These are phyloP conservation scores for Fragum whitleyi DNA, from an alignment of 2,888 invertebrate species.

Conservation along the genomic window DNA sequence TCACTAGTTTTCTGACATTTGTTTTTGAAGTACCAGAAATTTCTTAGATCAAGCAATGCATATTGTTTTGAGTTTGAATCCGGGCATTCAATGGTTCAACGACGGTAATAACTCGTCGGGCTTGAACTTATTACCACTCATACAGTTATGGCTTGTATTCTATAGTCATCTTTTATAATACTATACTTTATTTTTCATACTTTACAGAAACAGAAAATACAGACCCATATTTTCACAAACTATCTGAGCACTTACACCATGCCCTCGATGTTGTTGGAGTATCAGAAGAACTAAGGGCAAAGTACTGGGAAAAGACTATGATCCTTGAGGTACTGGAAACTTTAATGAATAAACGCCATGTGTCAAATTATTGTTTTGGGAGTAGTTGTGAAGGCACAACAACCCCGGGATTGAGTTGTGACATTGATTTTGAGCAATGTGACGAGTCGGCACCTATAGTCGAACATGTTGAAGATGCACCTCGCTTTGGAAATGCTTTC, in stretches of 20 bases:
- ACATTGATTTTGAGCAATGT: not conserved
- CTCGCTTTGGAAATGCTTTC: not conserved
- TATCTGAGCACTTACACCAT: not conserved
- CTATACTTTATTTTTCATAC: too few relatives aligned
- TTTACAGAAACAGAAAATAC: too few relatives aligned
- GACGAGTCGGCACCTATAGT: not conserved
- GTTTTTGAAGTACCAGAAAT: too few relatives aligned
- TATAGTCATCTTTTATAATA: too few relatives aligned
- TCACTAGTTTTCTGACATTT: too few relatives aligned
- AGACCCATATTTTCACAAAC: too few relatives aligned
- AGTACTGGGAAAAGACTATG: not conserved
- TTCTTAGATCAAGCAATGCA: too few relatives aligned
- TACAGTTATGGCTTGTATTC: too few relatives aligned
- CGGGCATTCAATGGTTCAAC: too few relatives aligned
- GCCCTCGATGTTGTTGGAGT: not conserved
- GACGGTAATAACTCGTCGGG: too few relatives aligned
- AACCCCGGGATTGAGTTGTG: not conserved
- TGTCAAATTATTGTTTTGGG: not conserved
- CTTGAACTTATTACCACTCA: too few relatives aligned
- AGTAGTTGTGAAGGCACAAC: not conserved
- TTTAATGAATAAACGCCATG: not conserved
- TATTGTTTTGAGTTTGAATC: too few relatives aligned
- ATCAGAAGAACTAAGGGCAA: not conserved
- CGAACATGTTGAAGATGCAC: slow-evolving; percentile 8
- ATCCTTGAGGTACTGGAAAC: not conserved